Conservation (phyloP, 2,888 invertebrate species). For the Steromphala cineraria region DNA sequence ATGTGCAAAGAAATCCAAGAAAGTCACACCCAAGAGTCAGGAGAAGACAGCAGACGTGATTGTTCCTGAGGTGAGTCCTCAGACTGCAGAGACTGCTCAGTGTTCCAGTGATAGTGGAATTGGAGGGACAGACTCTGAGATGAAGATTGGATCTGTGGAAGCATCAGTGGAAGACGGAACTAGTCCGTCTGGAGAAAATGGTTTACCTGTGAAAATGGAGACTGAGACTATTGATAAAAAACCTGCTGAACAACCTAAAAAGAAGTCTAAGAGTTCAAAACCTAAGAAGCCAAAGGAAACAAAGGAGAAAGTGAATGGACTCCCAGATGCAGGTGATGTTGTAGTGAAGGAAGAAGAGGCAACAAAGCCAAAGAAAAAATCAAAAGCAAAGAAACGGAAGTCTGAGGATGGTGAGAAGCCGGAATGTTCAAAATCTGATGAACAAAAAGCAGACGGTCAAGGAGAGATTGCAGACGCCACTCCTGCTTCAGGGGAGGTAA, state of each 20-base stretch:
- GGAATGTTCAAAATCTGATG: background rate
- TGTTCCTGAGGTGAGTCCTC: background rate
- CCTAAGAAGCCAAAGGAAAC: background rate
- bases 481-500: background rate
- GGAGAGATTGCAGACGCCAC: background rate
- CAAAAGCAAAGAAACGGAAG: conserved; percentile 4
- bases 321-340: background rate
- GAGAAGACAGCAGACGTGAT: background rate
- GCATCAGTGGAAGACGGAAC: background rate
- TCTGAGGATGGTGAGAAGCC: background rate
- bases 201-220: background rate
- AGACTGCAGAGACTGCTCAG: background rate
- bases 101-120: background rate
- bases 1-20: conserved; percentile 11
- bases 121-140: background rate
- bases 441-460: background rate
- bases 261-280: conserved; percentile 28
- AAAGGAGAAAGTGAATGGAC: background rate
- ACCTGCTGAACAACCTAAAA: conserved; percentile 20
- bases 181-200: background rate
- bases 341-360: background rate
- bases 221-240: background rate
- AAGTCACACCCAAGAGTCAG: background rate
- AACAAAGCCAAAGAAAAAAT: conserved; percentile 5
- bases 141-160: background rate